Evolutionary conservation across 1,140 invertebrate genomes (phyloP).

Genomic region (Pseudachorutes palmiensis): DNA sequence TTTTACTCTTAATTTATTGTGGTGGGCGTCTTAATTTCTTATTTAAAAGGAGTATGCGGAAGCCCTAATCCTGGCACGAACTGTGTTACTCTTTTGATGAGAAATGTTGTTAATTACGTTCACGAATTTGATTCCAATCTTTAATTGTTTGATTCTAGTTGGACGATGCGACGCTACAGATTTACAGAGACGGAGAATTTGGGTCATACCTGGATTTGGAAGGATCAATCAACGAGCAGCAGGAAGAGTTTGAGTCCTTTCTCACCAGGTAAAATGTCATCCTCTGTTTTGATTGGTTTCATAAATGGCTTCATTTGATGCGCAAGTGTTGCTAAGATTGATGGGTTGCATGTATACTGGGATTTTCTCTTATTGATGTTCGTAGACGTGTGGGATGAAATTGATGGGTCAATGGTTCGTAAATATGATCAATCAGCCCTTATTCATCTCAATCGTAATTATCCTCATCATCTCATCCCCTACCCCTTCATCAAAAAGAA

Average conservation of each 20-base stretch:
- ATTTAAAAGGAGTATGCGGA: too few species aligned
- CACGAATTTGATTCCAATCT: too few species aligned
- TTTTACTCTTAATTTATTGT: too few species aligned
- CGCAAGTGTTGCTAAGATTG: neutral
- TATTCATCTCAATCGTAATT: neutral
- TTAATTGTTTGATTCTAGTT: constrained; percentile 58
- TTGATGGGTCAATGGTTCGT: constrained; percentile 10
- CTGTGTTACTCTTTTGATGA: too few species aligned
- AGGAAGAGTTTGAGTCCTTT: constrained; percentile 91
- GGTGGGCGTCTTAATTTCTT: too few species aligned
- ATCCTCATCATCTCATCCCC: neutral
- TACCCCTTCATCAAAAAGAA: neutral
- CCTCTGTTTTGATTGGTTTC: constrained; percentile 7
- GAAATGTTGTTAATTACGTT: too few species aligned
- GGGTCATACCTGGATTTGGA: constrained; percentile 94
- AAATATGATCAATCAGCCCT: constrained; percentile 10
- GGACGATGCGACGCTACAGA: constrained; percentile 89
- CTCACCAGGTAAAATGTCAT: constrained; percentile 70
- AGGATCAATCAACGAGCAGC: constrained; percentile 85
- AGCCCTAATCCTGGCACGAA: too few species aligned
- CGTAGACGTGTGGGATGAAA: neutral
- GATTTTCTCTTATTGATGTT: neutral
- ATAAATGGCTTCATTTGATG: neutral
- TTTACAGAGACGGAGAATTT: constrained; percentile 93
- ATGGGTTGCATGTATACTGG: neutral